Evolutionary conservation across 2,888 invertebrate genomes (phyloP), one percentile per base, ranked within the genome.

Genomic region (Rotaria macrura): DNA sequence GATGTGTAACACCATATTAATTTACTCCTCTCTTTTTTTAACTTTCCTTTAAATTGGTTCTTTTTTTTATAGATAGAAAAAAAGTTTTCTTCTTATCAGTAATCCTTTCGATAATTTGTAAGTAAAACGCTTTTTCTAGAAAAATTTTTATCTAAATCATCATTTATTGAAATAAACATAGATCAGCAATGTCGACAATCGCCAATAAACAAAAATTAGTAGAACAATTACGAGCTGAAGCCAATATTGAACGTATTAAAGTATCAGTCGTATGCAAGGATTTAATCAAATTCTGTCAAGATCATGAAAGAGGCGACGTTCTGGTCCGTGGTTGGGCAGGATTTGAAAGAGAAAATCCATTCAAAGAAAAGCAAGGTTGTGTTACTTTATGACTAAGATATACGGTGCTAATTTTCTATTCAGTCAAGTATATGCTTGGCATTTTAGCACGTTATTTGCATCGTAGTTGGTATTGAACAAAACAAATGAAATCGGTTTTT

Each of bases 261-360:
- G 86, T 86, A 25, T 85, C 85, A 17, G 52, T 72, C 25, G 86
- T 85, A 20, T 86, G 86, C 43, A 85, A 85, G 74, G 86, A 86
- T 43, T 52, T 86, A 40, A 86, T 86, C 4, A 85, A 85, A n/a
- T 86, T 84, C 38, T 86, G 86, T 55, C 84, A 86, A 55, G 86
- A 83, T 29, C 85, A 86, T 47, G 84, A 86, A 84, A 25, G 34
- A 23, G 83, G 55, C 17, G 86, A 86, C 79, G 86, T 86, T 10
- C 29, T 86, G 0, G 86, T 86, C 34, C n/a, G 34, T 43, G 84
- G 84, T 7, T 79, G 79, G 79, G 85, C 83, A 17, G 83, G 83
- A 14, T 86, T 85, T 52, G 55, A 83, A 23, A 86, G 84, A 57
- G 86, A 86, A 57, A 86, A 86, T 84, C 86, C 86, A 49, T 86